A percentile compares a stretch with the other conserved stretches of the same genome.
Evolutionary conservation across 2,888 invertebrate species (phyloP).

Genomic region (Listrodromus nycthemerus): DNA sequence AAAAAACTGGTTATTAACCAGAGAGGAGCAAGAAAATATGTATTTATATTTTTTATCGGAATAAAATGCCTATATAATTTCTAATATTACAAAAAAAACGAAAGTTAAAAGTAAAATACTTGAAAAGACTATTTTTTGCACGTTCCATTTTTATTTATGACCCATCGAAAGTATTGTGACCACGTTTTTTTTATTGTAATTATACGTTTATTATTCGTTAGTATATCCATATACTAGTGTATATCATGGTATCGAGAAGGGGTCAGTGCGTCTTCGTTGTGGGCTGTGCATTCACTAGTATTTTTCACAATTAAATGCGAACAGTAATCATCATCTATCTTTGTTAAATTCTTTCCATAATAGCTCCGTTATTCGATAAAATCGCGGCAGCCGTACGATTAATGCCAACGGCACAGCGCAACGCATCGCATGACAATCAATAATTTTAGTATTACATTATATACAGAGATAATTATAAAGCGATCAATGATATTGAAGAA

Average conservation of each 20-base stretch:
- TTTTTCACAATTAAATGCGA: background rate
- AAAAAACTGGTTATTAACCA: background rate
- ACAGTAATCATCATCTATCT: background rate
- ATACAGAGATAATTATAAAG: background rate
- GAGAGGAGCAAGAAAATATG: background rate
- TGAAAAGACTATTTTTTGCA: background rate
- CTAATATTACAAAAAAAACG: background rate
- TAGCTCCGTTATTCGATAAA: slow-evolving; percentile 25
- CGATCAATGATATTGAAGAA: slow-evolving; percentile 1
- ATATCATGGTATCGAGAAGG: background rate
- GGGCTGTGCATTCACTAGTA: background rate
- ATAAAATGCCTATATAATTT: too few species aligned
- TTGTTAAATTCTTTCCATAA: slow-evolving; percentile 31
- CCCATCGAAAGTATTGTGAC: background rate
- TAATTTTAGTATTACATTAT: slow-evolving; percentile 14
- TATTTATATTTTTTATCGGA: too few species aligned
- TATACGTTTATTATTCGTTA: slow-evolving; percentile 25
- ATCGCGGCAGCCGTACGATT: background rate
- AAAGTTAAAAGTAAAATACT: background rate
- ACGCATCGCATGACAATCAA: background rate
- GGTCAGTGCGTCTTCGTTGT: background rate
- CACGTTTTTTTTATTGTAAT: slow-evolving; percentile 10
- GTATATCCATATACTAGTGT: slow-evolving; percentile 10
- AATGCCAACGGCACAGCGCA: slow-evolving; percentile 8
- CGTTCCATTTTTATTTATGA: background rate